Conservation (phyloP, 2,797 vertebrate species). For the Tapirus indicus region DNA sequence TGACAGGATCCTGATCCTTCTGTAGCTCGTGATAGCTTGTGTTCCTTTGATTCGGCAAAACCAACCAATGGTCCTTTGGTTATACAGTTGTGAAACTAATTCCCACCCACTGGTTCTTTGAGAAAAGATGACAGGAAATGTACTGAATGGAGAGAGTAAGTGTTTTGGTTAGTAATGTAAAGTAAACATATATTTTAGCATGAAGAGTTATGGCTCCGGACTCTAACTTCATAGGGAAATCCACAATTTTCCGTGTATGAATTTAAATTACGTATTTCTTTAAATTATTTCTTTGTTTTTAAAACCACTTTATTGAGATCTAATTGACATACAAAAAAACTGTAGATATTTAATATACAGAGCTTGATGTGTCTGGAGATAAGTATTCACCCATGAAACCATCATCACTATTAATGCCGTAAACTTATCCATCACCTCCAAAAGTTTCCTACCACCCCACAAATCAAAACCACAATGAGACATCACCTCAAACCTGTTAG, state of each 20-base stretch:
- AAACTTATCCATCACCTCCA: not conserved
- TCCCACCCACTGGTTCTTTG: not conserved
- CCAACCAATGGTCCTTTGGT: not conserved
- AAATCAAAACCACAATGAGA: not conserved
- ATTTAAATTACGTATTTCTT: slow-evolving; percentile 36
- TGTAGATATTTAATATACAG: not conserved
- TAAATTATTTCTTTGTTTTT: not conserved
- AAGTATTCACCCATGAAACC: not conserved
- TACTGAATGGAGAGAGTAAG: not conserved
- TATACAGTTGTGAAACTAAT: not conserved
- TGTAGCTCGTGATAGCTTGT: not conserved
- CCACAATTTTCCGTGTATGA: not conserved
- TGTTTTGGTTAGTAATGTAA: slow-evolving; percentile 19
- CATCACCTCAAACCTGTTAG: not conserved
- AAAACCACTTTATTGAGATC: not conserved
- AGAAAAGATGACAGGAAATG: not conserved
- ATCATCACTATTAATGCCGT: not conserved
- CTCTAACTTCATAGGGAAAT: slow-evolving; percentile 19
- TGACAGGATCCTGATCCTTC: not conserved
- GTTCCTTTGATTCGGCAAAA: slow-evolving; percentile 39
- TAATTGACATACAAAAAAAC: not conserved
- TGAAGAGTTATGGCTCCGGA: not conserved
- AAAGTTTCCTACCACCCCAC: not conserved
- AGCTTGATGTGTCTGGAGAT: not conserved
- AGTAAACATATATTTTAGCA: slow-evolving; percentile 4